These are phyloP conservation scores for Pollimyrus isidori DNA, from an alignment of 2,113 vertebrate species.

Conservation along the genomic window DNA sequence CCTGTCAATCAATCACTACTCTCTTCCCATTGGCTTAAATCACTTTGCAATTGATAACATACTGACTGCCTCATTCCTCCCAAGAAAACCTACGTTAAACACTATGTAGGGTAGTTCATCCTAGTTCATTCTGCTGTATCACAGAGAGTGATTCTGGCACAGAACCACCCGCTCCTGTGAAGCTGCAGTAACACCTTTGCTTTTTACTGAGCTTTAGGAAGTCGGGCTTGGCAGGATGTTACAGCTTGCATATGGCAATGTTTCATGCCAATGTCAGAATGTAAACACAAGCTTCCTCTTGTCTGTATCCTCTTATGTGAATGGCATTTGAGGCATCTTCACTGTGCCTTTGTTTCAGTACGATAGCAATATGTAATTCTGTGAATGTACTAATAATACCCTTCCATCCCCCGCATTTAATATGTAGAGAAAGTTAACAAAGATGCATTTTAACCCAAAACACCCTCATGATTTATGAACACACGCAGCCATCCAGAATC, in stretches of 20 bases:
- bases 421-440: not conserved
- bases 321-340: not conserved
- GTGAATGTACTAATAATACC: not conserved
- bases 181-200: not conserved
- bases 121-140: not conserved
- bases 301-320: not conserved
- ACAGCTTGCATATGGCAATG: not conserved
- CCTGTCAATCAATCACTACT: not conserved
- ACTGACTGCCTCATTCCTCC: not conserved
- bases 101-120: not conserved
- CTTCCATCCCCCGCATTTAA: not conserved
- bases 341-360: not conserved
- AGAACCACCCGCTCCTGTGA: not conserved
- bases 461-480: not conserved
- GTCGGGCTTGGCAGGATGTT: not conserved
- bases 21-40: not conserved
- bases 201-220: not conserved
- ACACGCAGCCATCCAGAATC: constrained; percentile 23
- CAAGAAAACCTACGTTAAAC: not conserved
- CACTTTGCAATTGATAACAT: not conserved
- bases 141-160: not conserved
- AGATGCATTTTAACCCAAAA: not conserved
- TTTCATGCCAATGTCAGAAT: not conserved
- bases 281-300: not conserved
- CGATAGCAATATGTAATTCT: not conserved